A percentile compares a stretch with the other conserved stretches of the same genome.
phyloP scores from a whole-genome alignment of 2,888 invertebrate genomes.

The Athalia cordata region DNA sequence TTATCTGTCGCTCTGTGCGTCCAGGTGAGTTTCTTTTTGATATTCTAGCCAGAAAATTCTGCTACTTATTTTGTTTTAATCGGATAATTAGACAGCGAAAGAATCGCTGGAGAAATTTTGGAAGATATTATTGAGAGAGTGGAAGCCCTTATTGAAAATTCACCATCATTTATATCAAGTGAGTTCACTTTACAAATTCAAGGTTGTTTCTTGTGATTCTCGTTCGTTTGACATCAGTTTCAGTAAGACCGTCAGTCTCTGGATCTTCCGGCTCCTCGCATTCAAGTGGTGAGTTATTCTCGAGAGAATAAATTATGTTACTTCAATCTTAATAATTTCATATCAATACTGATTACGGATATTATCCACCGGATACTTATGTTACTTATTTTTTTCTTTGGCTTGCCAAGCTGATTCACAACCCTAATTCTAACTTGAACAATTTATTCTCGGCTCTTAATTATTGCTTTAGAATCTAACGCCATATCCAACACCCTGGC shows the following conservation, averaged over 20 bases:
- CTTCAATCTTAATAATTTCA: neutral
- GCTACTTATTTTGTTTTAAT: neutral
- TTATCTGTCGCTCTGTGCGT: conserved; percentile 20
- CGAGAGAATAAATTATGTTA: no score
- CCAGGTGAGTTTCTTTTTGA: conserved; percentile 30
- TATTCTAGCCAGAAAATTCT: neutral
- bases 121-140: conserved; percentile 18
- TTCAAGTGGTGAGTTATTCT: conserved; percentile 22
- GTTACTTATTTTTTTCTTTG: conserved; percentile 20
- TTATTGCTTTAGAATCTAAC: conserved; percentile 11
- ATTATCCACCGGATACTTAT: neutral
- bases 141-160: conserved; percentile 34
- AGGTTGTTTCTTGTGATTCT: neutral
- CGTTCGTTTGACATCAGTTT: neutral
- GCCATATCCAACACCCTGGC: neutral
- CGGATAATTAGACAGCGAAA: conserved; percentile 28
- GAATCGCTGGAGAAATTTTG: conserved; percentile 20
- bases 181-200: neutral
- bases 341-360: neutral
- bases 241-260: conserved; percentile 5
- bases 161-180: conserved; percentile 10
- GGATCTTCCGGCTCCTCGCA: conserved; percentile 11
- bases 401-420: conserved; percentile 15
- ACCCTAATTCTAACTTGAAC: neutral
- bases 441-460: neutral